Evolutionary conservation across 2,797 vertebrate genomes (phyloP), one percentile per base, ranked within the genome.

Genomic region (Pygocentrus nattereri): DNA sequence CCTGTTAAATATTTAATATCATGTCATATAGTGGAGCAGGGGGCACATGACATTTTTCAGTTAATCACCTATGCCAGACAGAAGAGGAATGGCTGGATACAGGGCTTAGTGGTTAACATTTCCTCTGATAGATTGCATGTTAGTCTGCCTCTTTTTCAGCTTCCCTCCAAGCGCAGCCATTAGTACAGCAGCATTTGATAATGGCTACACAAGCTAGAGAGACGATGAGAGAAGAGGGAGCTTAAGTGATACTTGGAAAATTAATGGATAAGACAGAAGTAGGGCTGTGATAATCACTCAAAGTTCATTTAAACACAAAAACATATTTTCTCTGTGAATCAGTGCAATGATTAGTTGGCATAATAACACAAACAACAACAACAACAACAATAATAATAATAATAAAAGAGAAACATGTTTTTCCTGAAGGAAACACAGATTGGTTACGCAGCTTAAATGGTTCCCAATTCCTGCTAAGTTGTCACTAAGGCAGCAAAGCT

Each of bases 1-100:
- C 84, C 49, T 79, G 76, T 79, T 87, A 67, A 86, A 91, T 86
- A 88, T 89, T 85, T 79, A 84, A 89, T 90, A 82, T 67, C 56
- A 68, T 49, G 84, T 91, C 80, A 89, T 85, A 88, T 85, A 80
- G 38, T 75, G 52, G 5, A 67, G 61, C 79, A 80, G 18, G 47
- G 70, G 74, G 71, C 73, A 79, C 52, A 50, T 78, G 76, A 68
- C 49, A 69, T 84, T 78, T 67, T 84, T 83, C 59, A 82, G 86
- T 91, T 30, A 87, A 91, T 92, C 84, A 81, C 34, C 77, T 76
- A 11, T 64, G 69, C 61, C 65, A 73, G 80, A 79, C 62, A 84
- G 67, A 74, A 86, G 72, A 76, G 5, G 41, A 34, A 67, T 59
- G 82, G 16, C 76, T 82, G 77, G 74, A 87, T 74, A 73, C 62